A percentile compares a stretch with the other conserved stretches of the same genome.
Evolutionary conservation across 1,140 invertebrate genomes (phyloP).

Genomic region (Megalopta genalis): DNA sequence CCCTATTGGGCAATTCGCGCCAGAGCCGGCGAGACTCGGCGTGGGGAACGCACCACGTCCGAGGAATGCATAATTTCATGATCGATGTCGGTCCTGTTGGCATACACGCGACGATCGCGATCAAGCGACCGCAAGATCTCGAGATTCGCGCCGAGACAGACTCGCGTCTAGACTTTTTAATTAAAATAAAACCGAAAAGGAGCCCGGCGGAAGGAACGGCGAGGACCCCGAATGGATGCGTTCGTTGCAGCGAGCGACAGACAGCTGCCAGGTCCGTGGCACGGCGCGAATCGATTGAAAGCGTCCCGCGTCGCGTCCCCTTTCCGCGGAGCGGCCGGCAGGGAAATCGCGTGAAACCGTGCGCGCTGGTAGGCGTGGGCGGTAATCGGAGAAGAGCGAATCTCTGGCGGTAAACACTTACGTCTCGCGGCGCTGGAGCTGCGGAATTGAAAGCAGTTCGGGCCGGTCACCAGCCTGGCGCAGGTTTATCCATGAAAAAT

Average conservation of each 20-base stretch:
- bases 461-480: slow-evolving; percentile 54
- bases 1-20: background rate
- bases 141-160: no score
- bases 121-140: no score
- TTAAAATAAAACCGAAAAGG: no score
- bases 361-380: slow-evolving; percentile 18
- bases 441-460: slow-evolving; percentile 51
- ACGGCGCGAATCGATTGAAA: no score
- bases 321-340: background rate
- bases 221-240: no score
- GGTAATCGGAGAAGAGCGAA: slow-evolving; percentile 16
- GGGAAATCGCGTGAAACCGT: slow-evolving; percentile 22
- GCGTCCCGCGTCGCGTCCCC: no score
- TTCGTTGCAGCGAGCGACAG: no score
- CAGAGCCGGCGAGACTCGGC: slow-evolving; percentile 8
- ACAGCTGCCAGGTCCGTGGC: no score
- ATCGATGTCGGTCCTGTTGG: slow-evolving; percentile 50
- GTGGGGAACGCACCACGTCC: slow-evolving; percentile 19
- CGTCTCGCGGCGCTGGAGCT: slow-evolving; percentile 43
- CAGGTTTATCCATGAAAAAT: slow-evolving; percentile 66
- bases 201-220: no score
- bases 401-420: slow-evolving; percentile 46
- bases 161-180: no score
- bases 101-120: no score
- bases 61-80: slow-evolving; percentile 38